Conservation (phyloP, 2,113 vertebrate species). For the Melanostigma gelatinosum region DNA sequence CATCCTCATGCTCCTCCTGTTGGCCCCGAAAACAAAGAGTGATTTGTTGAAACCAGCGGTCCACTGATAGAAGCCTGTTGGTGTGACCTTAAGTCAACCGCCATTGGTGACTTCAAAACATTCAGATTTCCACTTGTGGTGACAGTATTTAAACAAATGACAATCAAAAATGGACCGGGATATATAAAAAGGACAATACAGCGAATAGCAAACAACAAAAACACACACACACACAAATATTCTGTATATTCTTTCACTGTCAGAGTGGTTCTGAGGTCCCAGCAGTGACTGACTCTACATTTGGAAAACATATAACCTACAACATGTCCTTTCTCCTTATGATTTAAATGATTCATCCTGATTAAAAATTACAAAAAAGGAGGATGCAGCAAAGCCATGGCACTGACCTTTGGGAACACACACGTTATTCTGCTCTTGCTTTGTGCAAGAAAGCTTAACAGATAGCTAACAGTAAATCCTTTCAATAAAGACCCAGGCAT, state of each 20-base stretch:
- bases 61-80: slow-evolving; percentile 34
- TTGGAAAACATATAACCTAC: slow-evolving; percentile 35
- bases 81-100: slow-evolving; percentile 45
- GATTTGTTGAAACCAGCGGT: slow-evolving; percentile 62
- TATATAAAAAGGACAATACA: slow-evolving; percentile 48
- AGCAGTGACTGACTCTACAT: background rate
- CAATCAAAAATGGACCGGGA: slow-evolving; percentile 41
- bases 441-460: too few species aligned
- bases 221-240: slow-evolving; percentile 39
- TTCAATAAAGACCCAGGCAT: too few species aligned
- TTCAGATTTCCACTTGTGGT: slow-evolving; percentile 12
- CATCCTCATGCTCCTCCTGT: slow-evolving; percentile 78
- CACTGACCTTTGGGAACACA: slow-evolving; percentile 85
- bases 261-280: slow-evolving; percentile 8
- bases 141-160: slow-evolving; percentile 37
- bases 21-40: slow-evolving; percentile 75
- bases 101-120: slow-evolving; percentile 9
- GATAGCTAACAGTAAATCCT: too few species aligned
- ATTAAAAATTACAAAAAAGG: background rate
- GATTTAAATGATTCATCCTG: background rate
- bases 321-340: background rate
- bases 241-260: slow-evolving; percentile 17
- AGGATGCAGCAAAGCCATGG: background rate
- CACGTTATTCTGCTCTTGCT: too few species aligned
- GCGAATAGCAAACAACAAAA: slow-evolving; percentile 55